Conservation (phyloP, 2,113 vertebrate genomes). For the Trematocara macrostoma region DNA sequence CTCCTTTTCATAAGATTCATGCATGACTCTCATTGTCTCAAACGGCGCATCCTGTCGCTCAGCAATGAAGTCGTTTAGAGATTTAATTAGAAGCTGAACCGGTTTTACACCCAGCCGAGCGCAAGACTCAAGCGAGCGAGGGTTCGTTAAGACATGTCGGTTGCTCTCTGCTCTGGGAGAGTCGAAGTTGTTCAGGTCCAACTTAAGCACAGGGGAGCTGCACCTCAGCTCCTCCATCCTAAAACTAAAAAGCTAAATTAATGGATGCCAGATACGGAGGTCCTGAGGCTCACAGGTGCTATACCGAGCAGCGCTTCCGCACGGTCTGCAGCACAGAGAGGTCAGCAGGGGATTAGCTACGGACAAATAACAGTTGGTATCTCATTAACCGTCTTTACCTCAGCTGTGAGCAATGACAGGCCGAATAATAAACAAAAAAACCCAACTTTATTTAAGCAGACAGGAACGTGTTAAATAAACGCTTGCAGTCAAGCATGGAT, state of each 20-base stretch:
- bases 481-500: neutral
- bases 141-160: conserved; percentile 60
- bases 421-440: neutral
- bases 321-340: neutral
- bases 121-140: conserved; percentile 64
- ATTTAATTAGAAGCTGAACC: conserved; percentile 63
- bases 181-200: conserved; percentile 59
- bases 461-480: fast-evolving
- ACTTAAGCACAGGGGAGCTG: conserved; percentile 2
- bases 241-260: neutral
- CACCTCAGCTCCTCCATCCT: conserved; percentile 37
- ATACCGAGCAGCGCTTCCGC: neutral
- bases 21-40: conserved; percentile 39
- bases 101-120: conserved; percentile 62
- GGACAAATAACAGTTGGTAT: neutral
- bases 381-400: neutral
- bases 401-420: neutral
- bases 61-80: conserved; percentile 43
- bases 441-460: neutral
- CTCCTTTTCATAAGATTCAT: conserved; percentile 60
- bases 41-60: conserved; percentile 29
- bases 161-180: neutral
- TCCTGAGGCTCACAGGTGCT: neutral
- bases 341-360: conserved; percentile 50
- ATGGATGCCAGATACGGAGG: neutral